Evolutionary conservation across 92 coral and sea anemone species (phyloP), one percentile per base, ranked within the genome.

Genomic region (Parazoanthus swiftii): DNA sequence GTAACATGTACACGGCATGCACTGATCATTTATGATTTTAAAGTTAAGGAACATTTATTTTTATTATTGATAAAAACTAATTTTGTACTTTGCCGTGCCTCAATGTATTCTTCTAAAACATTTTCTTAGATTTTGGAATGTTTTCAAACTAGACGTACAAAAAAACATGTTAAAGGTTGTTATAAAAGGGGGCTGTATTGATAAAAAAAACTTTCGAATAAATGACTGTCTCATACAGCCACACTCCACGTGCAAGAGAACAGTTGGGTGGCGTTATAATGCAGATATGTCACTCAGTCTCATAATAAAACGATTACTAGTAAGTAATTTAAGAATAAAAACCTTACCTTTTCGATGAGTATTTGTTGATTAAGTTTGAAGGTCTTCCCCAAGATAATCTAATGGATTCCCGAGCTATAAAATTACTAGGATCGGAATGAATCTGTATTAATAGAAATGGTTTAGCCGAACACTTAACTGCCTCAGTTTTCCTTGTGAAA

Each of bases 311-410:
- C 35, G 15, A 81, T 16, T 48, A 58, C 67, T 26, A 82, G 48
- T 20, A 67, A 76, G 29, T 39, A 42, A 59, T n/a, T 23, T 16
- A 51, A 25, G 16, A 8, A 35, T 23, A 51, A 85, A 74, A 70
- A 23, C 76, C 83, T 86, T 77, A 48, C 48, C 78, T n/a, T 21
- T 59, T 48, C 9, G 75, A 43, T 21, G 51, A 46, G 7, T 25
- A 8, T 50, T 33, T 77, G 23, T 74, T 74, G 25, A 74, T 35
- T 18, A 29, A 4, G 38, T 26, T 74, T 6, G 42, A 37, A 33
- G 16, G 77, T 74, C 77, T 74, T 74, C 90, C 92, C 92, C 92
- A 90, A 21, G 92, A 44, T 25, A 90, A 44, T n/a, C 92, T 74
- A 26, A 90, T 87, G 5, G 90, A 86, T 39, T 90, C 68, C 77